Conservation (phyloP, 2,113 vertebrate genomes). For the Elephantulus edwardii region DNA sequence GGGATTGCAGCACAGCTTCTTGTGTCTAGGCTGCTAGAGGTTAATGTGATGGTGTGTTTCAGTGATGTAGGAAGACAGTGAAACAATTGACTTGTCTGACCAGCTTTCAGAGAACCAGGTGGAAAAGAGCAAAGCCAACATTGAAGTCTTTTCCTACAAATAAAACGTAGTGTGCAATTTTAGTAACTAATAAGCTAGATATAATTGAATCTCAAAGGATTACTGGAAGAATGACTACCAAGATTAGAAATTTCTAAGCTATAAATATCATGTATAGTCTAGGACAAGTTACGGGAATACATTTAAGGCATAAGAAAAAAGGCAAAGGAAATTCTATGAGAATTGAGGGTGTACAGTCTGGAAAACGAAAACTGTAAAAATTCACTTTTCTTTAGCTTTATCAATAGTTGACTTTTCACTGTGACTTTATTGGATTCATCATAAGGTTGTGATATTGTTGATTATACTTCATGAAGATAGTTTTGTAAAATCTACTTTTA, state of each 20-base stretch:
- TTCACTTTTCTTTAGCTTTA: no score
- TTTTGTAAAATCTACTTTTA: conserved; percentile 33
- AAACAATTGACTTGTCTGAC: conserved; percentile 8
- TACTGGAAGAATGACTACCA: conserved; percentile 32
- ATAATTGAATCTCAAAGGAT: conserved; percentile 46
- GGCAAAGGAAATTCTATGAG: not conserved
- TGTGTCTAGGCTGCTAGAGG: no score
- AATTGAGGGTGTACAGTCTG: not conserved
- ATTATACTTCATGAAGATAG: no score
- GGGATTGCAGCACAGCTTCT: no score
- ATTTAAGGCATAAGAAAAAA: not conserved
- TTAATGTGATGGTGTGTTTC: not conserved
- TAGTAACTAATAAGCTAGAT: conserved; percentile 32
- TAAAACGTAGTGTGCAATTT: conserved; percentile 56
- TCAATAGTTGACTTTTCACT: no score
- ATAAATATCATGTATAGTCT: not conserved
- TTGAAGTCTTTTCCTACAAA: conserved; percentile 27
- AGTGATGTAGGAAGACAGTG: not conserved
- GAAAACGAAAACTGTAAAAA: no score
- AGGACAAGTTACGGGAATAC: not conserved
- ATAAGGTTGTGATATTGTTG: no score
- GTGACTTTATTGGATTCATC: no score
- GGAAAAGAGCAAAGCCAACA: conserved; percentile 25
- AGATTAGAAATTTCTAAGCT: conserved; percentile 22
- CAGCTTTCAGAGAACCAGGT: conserved; percentile 1